Percentiles rank a stretch among this genome's conserved stretches.
These are phyloP conservation scores for Perca fluviatilis DNA, from an alignment of 2,113 vertebrate species.

Conservation along the genomic window DNA sequence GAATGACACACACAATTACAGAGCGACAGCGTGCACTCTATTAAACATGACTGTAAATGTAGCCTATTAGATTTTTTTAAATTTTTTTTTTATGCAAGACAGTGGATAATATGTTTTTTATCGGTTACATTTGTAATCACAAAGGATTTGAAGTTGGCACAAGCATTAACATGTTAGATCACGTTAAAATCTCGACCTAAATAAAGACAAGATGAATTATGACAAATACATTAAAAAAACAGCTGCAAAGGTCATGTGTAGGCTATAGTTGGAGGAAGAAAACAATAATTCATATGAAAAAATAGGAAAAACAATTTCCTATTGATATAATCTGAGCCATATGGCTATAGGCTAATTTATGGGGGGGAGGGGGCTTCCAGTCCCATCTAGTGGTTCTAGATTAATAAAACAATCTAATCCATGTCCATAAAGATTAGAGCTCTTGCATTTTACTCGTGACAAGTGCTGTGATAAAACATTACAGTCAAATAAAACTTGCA, in stretches of 20 bases:
- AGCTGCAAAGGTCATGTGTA: no score
- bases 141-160: not conserved
- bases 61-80: not conserved
- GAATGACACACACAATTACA: conserved; percentile 35
- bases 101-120: not conserved
- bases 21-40: not conserved
- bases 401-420: not conserved
- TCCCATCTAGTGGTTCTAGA: not conserved
- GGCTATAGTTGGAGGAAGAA: not conserved
- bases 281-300: not conserved
- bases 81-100: not conserved
- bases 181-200: not conserved
- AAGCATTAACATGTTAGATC: not conserved
- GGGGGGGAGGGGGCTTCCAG: no score
- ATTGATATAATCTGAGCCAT: not conserved
- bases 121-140: not conserved
- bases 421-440: not conserved
- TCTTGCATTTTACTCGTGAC: not conserved
- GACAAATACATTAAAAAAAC: not conserved
- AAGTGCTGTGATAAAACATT: not conserved
- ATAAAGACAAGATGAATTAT: not conserved
- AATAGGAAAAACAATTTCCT: not conserved
- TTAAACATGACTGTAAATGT: not conserved
- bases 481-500: not conserved
- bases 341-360: not conserved